Base-by-base conservation (phyloP, 1,140 invertebrate genomes). In the Tetragnatha versicolor region DNA sequence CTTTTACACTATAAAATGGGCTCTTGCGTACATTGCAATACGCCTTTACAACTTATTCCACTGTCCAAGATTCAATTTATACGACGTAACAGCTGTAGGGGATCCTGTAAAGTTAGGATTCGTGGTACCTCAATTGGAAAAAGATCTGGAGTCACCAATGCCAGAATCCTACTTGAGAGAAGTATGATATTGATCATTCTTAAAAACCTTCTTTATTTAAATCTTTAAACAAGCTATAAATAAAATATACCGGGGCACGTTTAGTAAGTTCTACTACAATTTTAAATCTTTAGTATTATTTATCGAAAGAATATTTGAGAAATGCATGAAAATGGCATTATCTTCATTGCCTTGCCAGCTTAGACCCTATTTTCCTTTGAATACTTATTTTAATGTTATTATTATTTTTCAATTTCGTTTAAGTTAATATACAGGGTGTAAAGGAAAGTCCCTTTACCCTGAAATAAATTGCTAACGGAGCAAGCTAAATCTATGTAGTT, bases 1-100 rank as follows among this genome's bases (percentile, higher is more conserved):
- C 12, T 20, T 73, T 31, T 73, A 60, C 27, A 60, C 35, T 22
- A 42, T 61, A 2, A 73, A 73, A 33, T 73, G 69, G 69, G 2
- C 31, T 17, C 1, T 73, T 27, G 27, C 69, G 20, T 60, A 45
- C 17, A 45, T 31, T 33, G 27, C 37, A 9, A 20, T 73, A 12
- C 53, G 39, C 3, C 3, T 73, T 20, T 22, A 60, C 25, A 73
- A 45, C 10, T 20, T 9, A 3, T 29, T n/a, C 17, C 25, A 27
- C 22, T 7, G 14, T 7, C 17, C n/a, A 14, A 73, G 53, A 47
- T 73, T 73, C n/a, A 55, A 60, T 12, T 20, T 60, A 0, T 60
- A 73, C 10, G 49, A 55, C 10, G n/a, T 70, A 20, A 2, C 10
- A 5, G 53, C 53, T 20, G 17, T 7, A 0, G 39, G 27, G 2